Conservation (phyloP, 1,140 invertebrate genomes). For the Octopus sinensis region DNA sequence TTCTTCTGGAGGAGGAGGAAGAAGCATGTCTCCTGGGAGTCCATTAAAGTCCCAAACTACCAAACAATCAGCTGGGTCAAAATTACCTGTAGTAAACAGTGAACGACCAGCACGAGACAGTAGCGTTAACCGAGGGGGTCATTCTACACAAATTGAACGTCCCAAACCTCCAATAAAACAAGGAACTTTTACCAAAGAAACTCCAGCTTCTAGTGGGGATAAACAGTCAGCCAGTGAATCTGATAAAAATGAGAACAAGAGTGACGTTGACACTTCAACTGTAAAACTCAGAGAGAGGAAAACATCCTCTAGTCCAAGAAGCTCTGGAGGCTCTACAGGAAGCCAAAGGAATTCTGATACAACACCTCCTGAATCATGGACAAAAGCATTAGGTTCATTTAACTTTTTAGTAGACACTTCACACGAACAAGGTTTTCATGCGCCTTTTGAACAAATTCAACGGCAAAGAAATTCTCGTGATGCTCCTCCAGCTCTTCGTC, state of each 20-base stretch:
- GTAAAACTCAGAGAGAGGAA: conserved; percentile 28
- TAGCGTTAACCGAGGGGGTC: conserved; percentile 15
- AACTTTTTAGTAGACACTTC: conserved; percentile 31
- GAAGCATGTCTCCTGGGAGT: conserved; percentile 17
- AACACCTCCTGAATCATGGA: conserved; percentile 34
- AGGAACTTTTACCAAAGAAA: conserved; percentile 82
- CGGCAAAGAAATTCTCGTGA: conserved; percentile 27
- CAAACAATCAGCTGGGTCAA: background rate
- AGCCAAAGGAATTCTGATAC: conserved; percentile 26
- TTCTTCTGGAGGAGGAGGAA: background rate
- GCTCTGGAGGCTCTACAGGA: conserved; percentile 20
- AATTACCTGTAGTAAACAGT: conserved; percentile 1
- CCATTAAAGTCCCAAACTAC: conserved; percentile 26
- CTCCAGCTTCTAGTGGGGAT: conserved; percentile 21
- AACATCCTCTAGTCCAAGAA: conserved; percentile 20
- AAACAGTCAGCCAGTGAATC: conserved; percentile 34
- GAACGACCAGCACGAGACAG: background rate
- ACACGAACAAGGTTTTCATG: conserved; percentile 18
- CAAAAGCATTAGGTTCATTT: conserved; percentile 34
- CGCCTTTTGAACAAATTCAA: conserved; percentile 26
- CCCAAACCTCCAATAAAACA: conserved; percentile 64
- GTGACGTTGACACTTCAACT: conserved; percentile 15
- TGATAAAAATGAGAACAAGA: conserved; percentile 14
- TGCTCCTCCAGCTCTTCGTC: conserved; percentile 14
- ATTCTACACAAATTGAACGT: conserved; percentile 28